Evolutionary conservation across 2,797 vertebrate species (phyloP).

Genomic region (Melopsittacus undulatus): DNA sequence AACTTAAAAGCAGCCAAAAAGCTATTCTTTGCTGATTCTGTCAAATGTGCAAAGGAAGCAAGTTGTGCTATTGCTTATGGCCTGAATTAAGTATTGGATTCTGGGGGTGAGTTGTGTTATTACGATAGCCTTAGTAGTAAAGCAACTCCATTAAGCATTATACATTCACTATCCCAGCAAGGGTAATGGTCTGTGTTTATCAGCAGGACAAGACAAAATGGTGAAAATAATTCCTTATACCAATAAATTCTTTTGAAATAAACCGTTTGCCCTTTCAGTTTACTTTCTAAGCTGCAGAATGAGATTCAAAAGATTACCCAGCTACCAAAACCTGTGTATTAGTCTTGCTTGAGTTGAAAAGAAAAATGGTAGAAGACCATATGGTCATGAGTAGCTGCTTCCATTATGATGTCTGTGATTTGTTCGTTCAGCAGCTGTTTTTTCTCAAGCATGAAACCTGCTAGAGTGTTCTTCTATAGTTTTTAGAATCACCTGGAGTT

Average conservation of each 20-base stretch:
- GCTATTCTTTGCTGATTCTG: not conserved
- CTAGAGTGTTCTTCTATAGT: not conserved
- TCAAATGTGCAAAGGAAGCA: not conserved
- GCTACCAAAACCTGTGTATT: not conserved
- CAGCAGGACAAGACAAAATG: not conserved
- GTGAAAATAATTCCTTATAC: not conserved
- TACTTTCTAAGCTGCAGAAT: not conserved
- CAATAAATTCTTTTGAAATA: not conserved
- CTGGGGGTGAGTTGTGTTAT: not conserved
- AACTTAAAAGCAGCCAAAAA: not conserved
- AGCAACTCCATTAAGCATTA: not conserved
- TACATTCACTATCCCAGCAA: not conserved
- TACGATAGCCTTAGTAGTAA: not conserved
- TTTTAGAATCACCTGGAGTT: not conserved
- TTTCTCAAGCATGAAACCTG: not conserved
- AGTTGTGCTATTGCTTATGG: not conserved
- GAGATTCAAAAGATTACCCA: not conserved
- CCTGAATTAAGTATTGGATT: not conserved
- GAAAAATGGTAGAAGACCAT: not conserved
- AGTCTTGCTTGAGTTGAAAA: not conserved
- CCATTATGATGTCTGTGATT: not conserved
- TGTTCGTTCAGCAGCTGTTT: not conserved
- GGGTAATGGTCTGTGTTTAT: not conserved
- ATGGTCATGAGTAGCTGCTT: not conserved
- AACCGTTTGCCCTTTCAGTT: not conserved